Evolutionary conservation across 2,113 vertebrate genomes (phyloP).

Genomic region (Vulpes ferrilata): DNA sequence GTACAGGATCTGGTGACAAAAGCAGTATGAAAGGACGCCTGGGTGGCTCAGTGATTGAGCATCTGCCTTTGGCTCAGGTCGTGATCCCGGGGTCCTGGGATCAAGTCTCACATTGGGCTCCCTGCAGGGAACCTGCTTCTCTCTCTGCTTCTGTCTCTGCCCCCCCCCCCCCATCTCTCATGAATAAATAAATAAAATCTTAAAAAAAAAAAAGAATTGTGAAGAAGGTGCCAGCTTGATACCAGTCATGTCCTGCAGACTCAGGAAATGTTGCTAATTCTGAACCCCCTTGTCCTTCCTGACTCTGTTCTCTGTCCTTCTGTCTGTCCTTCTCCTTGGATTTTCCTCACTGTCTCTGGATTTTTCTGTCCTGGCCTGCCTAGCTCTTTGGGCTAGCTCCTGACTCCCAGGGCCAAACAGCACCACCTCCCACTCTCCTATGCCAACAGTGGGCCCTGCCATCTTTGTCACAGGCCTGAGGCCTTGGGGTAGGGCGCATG

Average conservation of each 20-base stretch:
- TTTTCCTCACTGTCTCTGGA: background rate
- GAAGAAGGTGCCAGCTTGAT: background rate
- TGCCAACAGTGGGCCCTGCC: background rate
- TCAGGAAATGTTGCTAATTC: background rate
- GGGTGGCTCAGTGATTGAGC: too few relatives aligned
- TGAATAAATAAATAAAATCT: too few relatives aligned
- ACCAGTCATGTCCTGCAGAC: too few relatives aligned
- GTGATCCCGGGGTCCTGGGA: too few relatives aligned
- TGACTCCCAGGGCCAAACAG: background rate
- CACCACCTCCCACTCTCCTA: background rate
- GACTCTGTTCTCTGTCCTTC: background rate
- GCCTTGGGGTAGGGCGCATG: fast-evolving
- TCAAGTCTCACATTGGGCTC: too few relatives aligned
- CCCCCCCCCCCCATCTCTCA: too few relatives aligned
- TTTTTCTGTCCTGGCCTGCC: background rate
- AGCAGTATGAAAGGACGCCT: background rate
- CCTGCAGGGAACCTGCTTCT: too few relatives aligned
- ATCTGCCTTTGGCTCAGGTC: too few relatives aligned
- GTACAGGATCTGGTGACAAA: background rate
- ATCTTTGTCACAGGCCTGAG: background rate
- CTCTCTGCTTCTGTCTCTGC: too few relatives aligned
- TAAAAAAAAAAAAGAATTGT: background rate
- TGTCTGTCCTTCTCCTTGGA: background rate
- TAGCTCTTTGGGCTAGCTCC: background rate
- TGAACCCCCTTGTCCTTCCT: background rate